Evolutionary conservation across 2,888 invertebrate genomes (phyloP).

Genomic region (Standfussiana lucernea): DNA sequence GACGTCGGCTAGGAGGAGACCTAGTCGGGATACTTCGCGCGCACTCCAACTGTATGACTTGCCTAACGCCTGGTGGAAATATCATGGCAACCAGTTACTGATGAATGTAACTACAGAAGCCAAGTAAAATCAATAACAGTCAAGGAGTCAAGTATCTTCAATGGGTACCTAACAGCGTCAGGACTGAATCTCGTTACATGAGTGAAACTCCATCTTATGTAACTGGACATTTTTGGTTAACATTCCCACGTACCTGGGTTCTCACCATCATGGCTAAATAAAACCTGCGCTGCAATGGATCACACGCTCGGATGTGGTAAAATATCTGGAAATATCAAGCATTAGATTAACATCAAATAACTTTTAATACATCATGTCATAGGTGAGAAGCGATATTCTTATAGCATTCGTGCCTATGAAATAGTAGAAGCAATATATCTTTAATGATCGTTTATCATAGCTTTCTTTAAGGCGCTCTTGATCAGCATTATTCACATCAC

Average conservation of each 20-base stretch:
- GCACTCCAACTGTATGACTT: constrained; percentile 87
- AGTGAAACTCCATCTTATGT: not conserved
- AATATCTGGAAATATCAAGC: constrained; percentile 76
- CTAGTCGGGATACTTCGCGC: constrained; percentile 83
- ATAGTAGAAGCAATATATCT: not conserved
- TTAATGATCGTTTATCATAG: not conserved
- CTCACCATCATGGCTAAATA: constrained; percentile 85
- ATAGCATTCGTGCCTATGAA: not conserved
- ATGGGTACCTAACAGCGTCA: not conserved
- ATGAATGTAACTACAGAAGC: not conserved
- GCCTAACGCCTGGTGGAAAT: constrained; percentile 80
- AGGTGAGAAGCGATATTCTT: not conserved
- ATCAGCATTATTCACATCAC: not conserved
- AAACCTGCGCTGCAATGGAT: constrained; percentile 84
- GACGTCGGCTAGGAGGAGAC: constrained; percentile 83
- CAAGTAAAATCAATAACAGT: not conserved
- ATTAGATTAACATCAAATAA: not conserved
- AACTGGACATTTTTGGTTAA: not conserved
- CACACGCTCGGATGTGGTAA: constrained; percentile 86
- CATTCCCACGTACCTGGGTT: constrained; percentile 77
- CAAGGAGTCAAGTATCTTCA: not conserved
- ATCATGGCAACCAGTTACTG: constrained; percentile 57
- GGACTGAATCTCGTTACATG: not conserved
- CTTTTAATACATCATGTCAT: not conserved
- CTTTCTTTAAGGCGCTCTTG: not conserved